phyloP scores from a whole-genome alignment of 2,113 vertebrate genomes.

The Cephalopterus ornatus region DNA sequence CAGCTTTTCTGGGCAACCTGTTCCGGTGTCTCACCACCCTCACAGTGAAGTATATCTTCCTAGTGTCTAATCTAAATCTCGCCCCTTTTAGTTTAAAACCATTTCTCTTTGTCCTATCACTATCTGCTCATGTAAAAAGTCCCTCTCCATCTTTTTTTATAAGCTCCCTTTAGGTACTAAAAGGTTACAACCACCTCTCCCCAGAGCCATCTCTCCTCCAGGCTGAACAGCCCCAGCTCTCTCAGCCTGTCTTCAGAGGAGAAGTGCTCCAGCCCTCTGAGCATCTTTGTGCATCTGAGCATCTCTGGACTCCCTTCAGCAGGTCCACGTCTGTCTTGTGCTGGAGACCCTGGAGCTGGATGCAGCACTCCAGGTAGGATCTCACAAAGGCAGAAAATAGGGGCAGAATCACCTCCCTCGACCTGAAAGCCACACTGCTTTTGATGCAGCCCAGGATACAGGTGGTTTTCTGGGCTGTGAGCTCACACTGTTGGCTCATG shows the following conservation, averaged over 20 bases:
- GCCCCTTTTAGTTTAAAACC: background rate
- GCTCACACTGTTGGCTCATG: fast-evolving
- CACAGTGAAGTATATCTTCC: background rate
- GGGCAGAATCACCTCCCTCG: background rate
- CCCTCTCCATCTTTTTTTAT: background rate
- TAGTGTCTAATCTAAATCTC: background rate
- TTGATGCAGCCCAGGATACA: background rate
- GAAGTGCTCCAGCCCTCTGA: background rate
- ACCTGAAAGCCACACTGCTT: background rate
- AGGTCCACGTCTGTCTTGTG: background rate
- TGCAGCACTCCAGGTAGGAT: background rate
- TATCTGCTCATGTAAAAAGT: background rate
- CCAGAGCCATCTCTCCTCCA: background rate
- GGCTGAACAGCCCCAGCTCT: background rate
- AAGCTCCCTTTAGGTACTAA: background rate
- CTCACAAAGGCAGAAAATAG: background rate
- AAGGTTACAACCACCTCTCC: background rate
- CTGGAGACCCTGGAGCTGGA: background rate
- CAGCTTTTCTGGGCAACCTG: background rate
- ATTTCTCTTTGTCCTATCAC: background rate
- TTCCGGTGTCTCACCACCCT: background rate
- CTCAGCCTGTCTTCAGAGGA: background rate
- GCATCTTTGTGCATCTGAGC: background rate
- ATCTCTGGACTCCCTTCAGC: background rate
- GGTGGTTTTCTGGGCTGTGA: background rate